These are phyloP conservation scores for Garrulus glandarius DNA, from an alignment of 2,797 vertebrate genomes.

Conservation along the genomic window DNA sequence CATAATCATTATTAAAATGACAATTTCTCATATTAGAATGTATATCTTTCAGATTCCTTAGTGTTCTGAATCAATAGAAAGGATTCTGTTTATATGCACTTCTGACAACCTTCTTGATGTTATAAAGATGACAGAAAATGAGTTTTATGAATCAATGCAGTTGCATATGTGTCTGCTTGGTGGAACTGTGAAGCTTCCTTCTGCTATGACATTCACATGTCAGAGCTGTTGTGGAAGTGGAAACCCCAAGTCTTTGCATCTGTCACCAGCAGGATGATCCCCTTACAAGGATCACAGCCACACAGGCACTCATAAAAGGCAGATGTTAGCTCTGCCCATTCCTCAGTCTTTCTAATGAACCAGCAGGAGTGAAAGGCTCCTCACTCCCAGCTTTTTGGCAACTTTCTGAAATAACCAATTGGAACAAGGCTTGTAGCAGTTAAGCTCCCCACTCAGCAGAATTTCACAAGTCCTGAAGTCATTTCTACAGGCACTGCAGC, in stretches of 20 bases:
- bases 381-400: conserved; percentile 6
- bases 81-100: neutral
- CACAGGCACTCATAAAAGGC: neutral
- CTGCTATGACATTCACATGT: neutral
- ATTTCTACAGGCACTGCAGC: neutral
- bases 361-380: conserved; percentile 3
- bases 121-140: neutral
- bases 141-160: neutral
- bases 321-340: neutral
- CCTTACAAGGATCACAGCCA: neutral
- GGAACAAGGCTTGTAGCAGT: neutral
- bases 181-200: neutral
- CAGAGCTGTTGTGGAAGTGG: neutral
- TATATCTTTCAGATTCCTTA: neutral
- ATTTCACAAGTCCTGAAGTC: neutral
- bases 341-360: neutral
- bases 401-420: neutral
- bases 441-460: neutral
- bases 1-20: neutral
- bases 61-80: neutral
- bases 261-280: neutral
- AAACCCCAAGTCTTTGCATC: neutral
- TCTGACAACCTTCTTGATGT: neutral
- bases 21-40: neutral
- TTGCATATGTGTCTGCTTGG: neutral